Evolutionary conservation across 2,113 vertebrate genomes (phyloP), one percentile per base, ranked within the genome.

Genomic region (Dipodomys spectabilis): DNA sequence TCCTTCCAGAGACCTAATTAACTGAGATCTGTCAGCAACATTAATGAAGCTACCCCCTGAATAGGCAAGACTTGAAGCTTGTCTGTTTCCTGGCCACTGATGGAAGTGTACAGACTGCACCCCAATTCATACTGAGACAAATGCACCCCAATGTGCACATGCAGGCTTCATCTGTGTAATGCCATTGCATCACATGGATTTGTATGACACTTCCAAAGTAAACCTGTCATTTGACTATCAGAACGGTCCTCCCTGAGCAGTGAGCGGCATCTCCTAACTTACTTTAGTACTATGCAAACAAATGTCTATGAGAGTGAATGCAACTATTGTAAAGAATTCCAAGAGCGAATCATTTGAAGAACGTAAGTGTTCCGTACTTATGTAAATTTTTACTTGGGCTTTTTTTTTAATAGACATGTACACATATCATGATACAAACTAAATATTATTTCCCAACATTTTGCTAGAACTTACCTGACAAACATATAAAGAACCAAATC

Each of bases 261-360:
- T n/a, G 22, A 75, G 67, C 64, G 11, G 78, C 85, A 45, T 69
- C 68, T 44, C 30, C 35, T 77, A 32, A 28, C 13, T 53, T 67
- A 25, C 60, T 82, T 81, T 77, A 83, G 68, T 78, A 39, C 75
- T 72, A 10, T 67, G 18, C 90, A 80, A 92, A 90, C 82, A 95
- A 83, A 88, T 35, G 86, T 62, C 45, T 75, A 44, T 20, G 10
- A 18, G 44, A 32, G 53, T 39, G 57, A 75, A 65, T 32, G 44
- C 81, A 79, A 44, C 25, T 78, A 53, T 62, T 74, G 25, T 75
- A 73, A 94, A 44, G 25, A 75, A 80, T 90, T 85, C 20, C 15
- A 20, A 71, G 15, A 80, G 30, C 7, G 15, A 39, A 28, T 79
- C 60, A 91, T 85, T 88, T 30, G 64, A 93, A 92, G 45, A 95